A percentile compares a stretch with the other conserved stretches of the same genome.
Conservation (phyloP, 2,113 vertebrate species). For the human region DNA sequence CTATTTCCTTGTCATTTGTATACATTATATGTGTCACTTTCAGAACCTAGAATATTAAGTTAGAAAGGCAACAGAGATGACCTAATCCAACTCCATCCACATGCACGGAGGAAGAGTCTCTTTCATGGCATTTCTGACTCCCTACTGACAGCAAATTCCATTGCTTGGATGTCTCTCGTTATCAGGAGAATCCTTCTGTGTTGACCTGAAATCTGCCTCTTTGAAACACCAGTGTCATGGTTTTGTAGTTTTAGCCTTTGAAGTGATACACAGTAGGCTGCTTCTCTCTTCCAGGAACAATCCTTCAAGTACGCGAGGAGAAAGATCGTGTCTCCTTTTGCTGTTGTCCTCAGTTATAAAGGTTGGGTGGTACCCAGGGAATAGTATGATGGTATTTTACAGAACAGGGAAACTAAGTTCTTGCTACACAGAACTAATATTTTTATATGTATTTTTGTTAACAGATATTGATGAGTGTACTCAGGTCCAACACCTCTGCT, state of each 20-base stretch:
- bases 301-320: not conserved
- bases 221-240: not conserved
- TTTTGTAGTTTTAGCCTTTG: not conserved
- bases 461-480: constrained; percentile 93
- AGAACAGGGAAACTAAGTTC: not conserved
- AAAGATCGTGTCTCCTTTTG: not conserved
- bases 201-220: not conserved
- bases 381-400: not conserved
- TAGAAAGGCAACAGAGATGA: not conserved
- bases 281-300: not conserved
- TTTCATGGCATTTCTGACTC: not conserved
- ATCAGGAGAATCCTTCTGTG: not conserved
- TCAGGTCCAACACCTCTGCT: constrained; percentile 86
- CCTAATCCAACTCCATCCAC: not conserved
- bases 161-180: not conserved
- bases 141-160: not conserved
- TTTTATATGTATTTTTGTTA: constrained; percentile 19
- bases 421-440: constrained; percentile 2
- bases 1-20: not conserved
- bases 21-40: not conserved
- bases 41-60: not conserved
- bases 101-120: not conserved
- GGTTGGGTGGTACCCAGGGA: not conserved
- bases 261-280: fast-evolving
- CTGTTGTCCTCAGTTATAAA: not conserved